phyloP scores from a whole-genome alignment of 1,140 invertebrate genomes.

The Papilio polytes region DNA sequence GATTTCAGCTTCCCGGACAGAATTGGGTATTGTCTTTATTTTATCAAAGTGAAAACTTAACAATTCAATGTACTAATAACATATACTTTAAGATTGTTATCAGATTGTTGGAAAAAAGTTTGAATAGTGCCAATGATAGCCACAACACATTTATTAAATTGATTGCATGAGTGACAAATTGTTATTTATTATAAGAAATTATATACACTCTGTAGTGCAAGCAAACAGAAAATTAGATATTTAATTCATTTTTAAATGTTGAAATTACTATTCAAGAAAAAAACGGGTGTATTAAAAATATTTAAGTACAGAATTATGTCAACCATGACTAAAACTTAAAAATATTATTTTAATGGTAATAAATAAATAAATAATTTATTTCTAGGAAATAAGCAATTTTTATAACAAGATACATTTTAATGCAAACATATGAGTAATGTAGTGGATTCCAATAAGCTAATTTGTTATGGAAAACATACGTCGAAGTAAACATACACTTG shows the following conservation, averaged over 20 bases:
- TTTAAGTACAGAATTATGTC: too few relatives aligned
- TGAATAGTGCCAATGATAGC: slow-evolving; percentile 28
- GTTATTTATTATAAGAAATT: not conserved
- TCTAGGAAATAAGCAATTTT: not conserved
- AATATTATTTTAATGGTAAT: not conserved
- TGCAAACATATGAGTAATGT: slow-evolving; percentile 31
- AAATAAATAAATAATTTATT: not conserved
- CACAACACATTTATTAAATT: slow-evolving; percentile 34
- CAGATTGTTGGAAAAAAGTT: too few relatives aligned
- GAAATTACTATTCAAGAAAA: too few relatives aligned
- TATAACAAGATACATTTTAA: slow-evolving; percentile 7
- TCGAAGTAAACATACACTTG: slow-evolving; percentile 33
- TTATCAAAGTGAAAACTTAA: not conserved
- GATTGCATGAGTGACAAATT: slow-evolving; percentile 16
- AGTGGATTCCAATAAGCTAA: slow-evolving; percentile 40
- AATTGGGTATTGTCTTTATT: not conserved
- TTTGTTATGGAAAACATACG: slow-evolving; percentile 40
- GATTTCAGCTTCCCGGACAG: too few relatives aligned
- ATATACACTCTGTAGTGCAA: slow-evolving; percentile 1
- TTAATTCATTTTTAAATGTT: too few relatives aligned
- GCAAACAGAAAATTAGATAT: not conserved
- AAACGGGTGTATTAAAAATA: too few relatives aligned
- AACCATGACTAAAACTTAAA: not conserved
- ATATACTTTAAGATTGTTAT: too few relatives aligned
- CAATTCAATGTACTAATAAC: too few relatives aligned